These are phyloP conservation scores for Neostethus bicornis DNA, from an alignment of 2,797 vertebrate species.

Conservation along the genomic window DNA sequence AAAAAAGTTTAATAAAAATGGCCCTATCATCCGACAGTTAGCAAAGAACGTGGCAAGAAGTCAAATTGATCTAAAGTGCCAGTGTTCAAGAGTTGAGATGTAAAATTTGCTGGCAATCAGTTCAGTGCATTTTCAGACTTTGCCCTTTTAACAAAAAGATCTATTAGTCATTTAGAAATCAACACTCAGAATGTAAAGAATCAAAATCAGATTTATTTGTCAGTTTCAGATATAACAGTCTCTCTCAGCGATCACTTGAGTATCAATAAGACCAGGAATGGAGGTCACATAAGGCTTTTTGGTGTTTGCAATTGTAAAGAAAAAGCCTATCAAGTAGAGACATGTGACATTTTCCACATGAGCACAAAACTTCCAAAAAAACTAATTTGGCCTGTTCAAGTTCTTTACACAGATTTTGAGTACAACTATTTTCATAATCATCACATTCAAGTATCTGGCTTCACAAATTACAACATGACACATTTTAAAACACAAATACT, in stretches of 20 bases:
- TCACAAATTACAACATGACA: neutral
- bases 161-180: conserved; percentile 3
- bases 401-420: neutral
- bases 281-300: conserved; percentile 37
- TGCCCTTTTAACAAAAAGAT: too few relatives aligned
- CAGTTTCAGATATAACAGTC: conserved; percentile 13
- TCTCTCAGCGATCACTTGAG: conserved; percentile 10
- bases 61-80: too few relatives aligned
- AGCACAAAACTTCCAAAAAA: conserved; percentile 8
- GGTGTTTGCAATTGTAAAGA: conserved; percentile 20
- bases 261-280: neutral
- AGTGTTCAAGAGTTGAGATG: too few relatives aligned
- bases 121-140: too few relatives aligned
- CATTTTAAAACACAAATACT: neutral
- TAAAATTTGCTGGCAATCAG: too few relatives aligned
- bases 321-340: conserved; percentile 5
- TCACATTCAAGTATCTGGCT: conserved; percentile 32
- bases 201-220: conserved; percentile 46
- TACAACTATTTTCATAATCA: neutral
- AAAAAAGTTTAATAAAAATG: too few relatives aligned
- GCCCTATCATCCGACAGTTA: too few relatives aligned
- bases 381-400: neutral
- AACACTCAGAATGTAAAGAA: neutral
- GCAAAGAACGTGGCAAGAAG: too few relatives aligned
- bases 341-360: neutral